These are phyloP conservation scores for Polypedilum vanderplanki DNA, from an alignment of 1,140 invertebrate species.

Conservation along the genomic window DNA sequence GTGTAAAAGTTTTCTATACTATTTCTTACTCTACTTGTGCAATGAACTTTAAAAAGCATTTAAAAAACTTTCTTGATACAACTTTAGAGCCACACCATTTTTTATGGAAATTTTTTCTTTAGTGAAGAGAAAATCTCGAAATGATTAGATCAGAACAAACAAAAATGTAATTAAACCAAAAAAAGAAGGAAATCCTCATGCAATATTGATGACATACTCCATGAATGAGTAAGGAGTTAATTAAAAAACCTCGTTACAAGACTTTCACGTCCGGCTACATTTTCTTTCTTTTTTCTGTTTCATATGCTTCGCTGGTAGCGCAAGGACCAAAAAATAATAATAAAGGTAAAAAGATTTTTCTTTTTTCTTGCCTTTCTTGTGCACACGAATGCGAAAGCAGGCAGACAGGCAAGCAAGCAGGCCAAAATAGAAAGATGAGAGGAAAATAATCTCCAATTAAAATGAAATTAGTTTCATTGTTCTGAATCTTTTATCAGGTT, in stretches of 20 bases:
- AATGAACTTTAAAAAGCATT: too few species aligned
- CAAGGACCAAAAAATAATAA: not conserved
- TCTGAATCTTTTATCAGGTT: constrained; percentile 23
- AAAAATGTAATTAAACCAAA: not conserved
- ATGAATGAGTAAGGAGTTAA: constrained; percentile 14
- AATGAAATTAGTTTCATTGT: constrained; percentile 28
- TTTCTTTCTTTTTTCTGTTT: not conserved
- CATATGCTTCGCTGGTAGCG: not conserved
- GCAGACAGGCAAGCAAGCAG: not conserved
- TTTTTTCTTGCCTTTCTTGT: not conserved
- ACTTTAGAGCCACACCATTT: too few species aligned
- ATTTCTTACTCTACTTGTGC: too few species aligned
- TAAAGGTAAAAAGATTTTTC: not conserved
- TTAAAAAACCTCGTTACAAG: constrained; percentile 13
- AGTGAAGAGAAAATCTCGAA: too few species aligned
- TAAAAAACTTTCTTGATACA: too few species aligned
- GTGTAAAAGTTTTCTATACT: too few species aligned
- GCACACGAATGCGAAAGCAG: not conserved
- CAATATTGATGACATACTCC: constrained; percentile 12
- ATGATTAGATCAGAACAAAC: not conserved
- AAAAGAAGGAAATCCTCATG: not conserved
- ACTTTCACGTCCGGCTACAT: not conserved
- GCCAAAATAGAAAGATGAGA: not conserved
- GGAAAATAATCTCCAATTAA: constrained; percentile 26
- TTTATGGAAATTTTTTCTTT: too few species aligned